Evolutionary conservation across 2,113 vertebrate genomes (phyloP), one percentile per base, ranked within the genome.

Genomic region (Perca schrenkii): DNA sequence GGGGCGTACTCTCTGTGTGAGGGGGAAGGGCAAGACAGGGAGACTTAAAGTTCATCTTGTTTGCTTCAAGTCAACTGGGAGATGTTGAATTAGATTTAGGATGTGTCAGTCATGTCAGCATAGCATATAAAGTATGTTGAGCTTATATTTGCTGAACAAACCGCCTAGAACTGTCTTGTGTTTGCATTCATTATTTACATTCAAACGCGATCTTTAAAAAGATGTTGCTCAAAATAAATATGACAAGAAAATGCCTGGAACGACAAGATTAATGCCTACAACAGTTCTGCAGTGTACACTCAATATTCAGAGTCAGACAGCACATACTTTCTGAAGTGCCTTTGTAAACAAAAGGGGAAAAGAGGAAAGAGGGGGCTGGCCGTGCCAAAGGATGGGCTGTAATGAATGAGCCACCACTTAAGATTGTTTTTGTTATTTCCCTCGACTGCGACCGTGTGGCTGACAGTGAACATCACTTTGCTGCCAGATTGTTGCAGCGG

Each of bases 1-100:
- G 98, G 0, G 97, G 96, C 86, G 92, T 79, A 57, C 96, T 96
- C 91, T 99, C 98, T 99, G 94, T 74, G 91, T 93, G 36, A 62
- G 28, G 19, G 34, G 36, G 28, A 46, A 43, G 52, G 66, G 80
- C 15, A 64, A 86, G 49, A 73, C 60, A 85, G 56, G 21, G 6
- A 61, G 53, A 80, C 50, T 62, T 64, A 83, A 77, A 62, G 86
- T 84, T 85, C 83, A 89, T 53, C 56, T 47, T 6, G 11, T 28
- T 78, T 64, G 65, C 85, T 81, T 3, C 5, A 22, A 60, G 65
- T 76, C 72, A 85, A 66, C 47, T 13, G 58, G 31, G 53, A 77
- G 46, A 53, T 68, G 67, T 25, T 74, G 25, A 83, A 66, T 75
- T 17, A 10, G 2, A 62, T 40, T 58, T 68, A 31, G 58, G 43